Conservation (phyloP, 2,113 vertebrate genomes). For the Pitta sordida region DNA sequence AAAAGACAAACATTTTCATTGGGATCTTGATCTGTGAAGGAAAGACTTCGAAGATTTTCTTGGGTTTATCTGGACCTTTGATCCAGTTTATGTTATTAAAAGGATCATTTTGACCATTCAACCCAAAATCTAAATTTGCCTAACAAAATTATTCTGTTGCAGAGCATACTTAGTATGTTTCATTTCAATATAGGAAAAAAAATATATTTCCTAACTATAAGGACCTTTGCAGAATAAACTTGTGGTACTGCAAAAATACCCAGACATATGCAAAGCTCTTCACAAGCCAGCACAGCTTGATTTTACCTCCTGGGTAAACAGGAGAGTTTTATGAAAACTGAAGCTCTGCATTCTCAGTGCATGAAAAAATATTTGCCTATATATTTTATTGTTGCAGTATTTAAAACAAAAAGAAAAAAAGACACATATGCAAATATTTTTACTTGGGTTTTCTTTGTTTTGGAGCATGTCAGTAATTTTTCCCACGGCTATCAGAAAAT, state of each 20-base stretch:
- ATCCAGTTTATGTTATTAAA: not conserved
- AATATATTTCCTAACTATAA: not conserved
- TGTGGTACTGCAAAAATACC: not conserved
- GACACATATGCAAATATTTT: not conserved
- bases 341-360: not conserved
- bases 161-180: not conserved
- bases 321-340: not conserved
- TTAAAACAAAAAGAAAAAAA: not conserved
- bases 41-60: not conserved
- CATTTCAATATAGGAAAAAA: not conserved
- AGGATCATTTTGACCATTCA: not conserved
- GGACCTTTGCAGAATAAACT: not conserved
- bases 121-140: not conserved
- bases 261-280: not conserved
- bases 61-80: not conserved
- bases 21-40: not conserved
- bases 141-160: not conserved
- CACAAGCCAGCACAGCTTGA: not conserved
- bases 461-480: not conserved
- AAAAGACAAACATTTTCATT: not conserved
- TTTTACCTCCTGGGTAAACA: not conserved
- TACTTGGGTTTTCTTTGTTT: not conserved
- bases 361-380: not conserved
- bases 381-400: not conserved
- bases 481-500: not conserved